Conservation (phyloP, 2,113 vertebrate species). For the Salvelinus alpinus region DNA sequence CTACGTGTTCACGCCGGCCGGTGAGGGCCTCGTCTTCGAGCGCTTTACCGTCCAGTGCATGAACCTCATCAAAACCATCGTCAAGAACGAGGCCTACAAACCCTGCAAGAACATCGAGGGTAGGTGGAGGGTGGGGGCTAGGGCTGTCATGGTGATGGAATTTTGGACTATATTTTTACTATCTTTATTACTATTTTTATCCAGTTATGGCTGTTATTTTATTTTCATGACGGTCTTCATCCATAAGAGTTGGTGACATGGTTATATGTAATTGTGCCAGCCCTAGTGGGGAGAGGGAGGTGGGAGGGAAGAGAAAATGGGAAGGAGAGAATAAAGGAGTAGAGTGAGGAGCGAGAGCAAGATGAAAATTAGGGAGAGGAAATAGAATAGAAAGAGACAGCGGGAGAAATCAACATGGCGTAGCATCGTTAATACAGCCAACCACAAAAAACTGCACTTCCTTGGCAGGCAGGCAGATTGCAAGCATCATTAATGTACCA, state of each 20-base stretch:
- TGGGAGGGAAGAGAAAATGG: neutral
- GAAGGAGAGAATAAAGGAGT: neutral
- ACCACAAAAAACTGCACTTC: neutral
- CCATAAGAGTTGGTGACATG: too few relatives aligned
- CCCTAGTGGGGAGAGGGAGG: too few relatives aligned
- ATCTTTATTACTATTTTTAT: too few relatives aligned
- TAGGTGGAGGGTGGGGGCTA: conserved; percentile 52
- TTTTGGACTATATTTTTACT: too few relatives aligned
- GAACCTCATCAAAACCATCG: conserved; percentile 98
- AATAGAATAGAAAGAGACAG: too few relatives aligned
- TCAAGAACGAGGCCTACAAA: conserved; percentile 96
- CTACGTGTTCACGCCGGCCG: conserved; percentile 92
- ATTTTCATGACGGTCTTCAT: too few relatives aligned
- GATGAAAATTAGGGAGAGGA: too few relatives aligned
- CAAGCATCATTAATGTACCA: neutral
- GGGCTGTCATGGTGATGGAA: too few relatives aligned
- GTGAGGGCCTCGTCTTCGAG: conserved; percentile 87
- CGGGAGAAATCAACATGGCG: neutral
- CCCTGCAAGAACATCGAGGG: conserved; percentile 94
- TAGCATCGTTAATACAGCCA: neutral
- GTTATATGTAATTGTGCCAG: too few relatives aligned
- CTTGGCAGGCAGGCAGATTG: neutral
- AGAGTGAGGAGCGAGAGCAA: neutral
- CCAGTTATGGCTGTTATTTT: too few relatives aligned
- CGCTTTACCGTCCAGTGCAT: conserved; percentile 88